Conservation (phyloP, 2,797 vertebrate genomes). For the Masticophis lateralis region DNA sequence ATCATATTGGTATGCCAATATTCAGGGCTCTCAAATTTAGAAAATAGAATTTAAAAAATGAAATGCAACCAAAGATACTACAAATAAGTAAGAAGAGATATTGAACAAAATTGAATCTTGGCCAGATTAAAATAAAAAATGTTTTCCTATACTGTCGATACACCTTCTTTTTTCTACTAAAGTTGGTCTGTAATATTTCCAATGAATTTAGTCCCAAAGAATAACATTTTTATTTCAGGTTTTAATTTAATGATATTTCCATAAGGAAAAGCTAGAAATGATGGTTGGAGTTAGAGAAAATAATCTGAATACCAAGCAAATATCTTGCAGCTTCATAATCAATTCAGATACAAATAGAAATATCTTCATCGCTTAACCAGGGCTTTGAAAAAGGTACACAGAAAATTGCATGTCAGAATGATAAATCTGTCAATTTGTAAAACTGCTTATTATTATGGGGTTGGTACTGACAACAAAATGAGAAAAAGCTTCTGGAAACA, state of each 20-base stretch:
- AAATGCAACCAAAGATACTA: neutral
- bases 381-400: constrained; percentile 60
- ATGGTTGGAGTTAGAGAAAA: constrained; percentile 27
- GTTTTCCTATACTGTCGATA: neutral
- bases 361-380: constrained; percentile 51
- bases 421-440: constrained; percentile 71
- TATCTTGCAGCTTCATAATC: constrained; percentile 48
- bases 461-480: constrained; percentile 56
- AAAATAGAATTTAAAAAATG: neutral
- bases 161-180: neutral
- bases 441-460: constrained; percentile 57
- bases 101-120: neutral
- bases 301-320: constrained; percentile 37
- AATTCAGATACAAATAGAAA: constrained; percentile 62
- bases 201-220: neutral
- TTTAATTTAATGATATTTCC: constrained; percentile 5
- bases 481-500: constrained; percentile 35
- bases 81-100: neutral
- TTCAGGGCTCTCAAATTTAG: neutral
- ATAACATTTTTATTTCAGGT: constrained; percentile 1
- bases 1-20: neutral
- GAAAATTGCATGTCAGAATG: constrained; percentile 70
- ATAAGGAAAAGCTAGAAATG: constrained; percentile 12
- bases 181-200: constrained; percentile 9
- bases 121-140: neutral